phyloP scores from a whole-genome alignment of 2,797 vertebrate genomes.

The Lithobates sylvaticus region DNA sequence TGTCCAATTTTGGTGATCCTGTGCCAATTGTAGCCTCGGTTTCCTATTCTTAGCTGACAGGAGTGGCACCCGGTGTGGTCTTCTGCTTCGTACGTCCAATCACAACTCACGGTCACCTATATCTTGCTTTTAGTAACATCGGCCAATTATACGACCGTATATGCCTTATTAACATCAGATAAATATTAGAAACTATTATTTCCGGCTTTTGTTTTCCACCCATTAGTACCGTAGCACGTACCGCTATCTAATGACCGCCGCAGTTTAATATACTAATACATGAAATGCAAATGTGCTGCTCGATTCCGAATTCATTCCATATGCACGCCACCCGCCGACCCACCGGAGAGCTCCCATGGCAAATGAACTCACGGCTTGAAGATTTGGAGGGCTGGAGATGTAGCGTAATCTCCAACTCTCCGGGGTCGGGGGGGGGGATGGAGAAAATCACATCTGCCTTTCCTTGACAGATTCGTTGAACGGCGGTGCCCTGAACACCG shows the following conservation, averaged over 20 bases:
- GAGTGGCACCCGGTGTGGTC: no score
- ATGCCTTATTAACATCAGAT: neutral
- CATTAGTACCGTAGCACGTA: constrained; percentile 14
- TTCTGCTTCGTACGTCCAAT: no score
- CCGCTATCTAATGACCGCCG: constrained; percentile 31
- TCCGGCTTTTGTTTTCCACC: constrained; percentile 28
- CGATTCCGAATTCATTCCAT: constrained; percentile 45
- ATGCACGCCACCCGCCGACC: constrained; percentile 30
- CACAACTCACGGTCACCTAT: no score
- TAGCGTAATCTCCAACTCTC: constrained; percentile 5
- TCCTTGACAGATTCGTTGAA: constrained; percentile 39
- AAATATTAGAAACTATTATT: neutral
- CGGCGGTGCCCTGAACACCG: neutral
- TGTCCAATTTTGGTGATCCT: no score
- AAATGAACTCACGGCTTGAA: constrained; percentile 51
- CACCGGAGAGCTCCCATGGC: constrained; percentile 54
- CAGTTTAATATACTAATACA: constrained; percentile 35
- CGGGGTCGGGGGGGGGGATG: neutral
- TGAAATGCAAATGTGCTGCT: constrained; percentile 37
- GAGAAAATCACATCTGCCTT: constrained; percentile 48
- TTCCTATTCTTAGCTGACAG: no score
- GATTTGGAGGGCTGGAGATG: constrained; percentile 31
- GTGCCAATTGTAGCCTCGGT: no score
- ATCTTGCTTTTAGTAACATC: neutral
- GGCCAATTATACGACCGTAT: neutral